Percentiles rank a stretch among this genome's conserved stretches.
phyloP scores from a whole-genome alignment of 2,888 invertebrate genomes.

The Frankliniella fusca region DNA sequence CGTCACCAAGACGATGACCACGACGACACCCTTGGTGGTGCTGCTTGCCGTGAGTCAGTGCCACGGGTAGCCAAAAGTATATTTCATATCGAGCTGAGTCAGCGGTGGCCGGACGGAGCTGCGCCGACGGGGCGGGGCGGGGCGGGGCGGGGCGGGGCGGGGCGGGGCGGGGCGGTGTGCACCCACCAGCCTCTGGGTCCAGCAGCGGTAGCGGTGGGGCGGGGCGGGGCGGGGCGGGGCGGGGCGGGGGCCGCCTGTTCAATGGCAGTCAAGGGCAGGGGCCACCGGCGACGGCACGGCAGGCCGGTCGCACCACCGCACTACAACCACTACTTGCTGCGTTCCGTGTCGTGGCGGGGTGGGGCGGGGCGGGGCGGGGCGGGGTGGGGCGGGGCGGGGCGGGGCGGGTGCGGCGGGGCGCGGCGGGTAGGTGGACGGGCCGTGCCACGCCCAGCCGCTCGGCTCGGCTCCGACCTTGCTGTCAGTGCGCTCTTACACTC shows the following conservation, averaged over 20 bases:
- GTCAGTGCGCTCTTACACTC: conserved; percentile 19
- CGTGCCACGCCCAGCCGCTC: neutral
- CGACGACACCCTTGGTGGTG: no score
- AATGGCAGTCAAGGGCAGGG: conserved; percentile 10
- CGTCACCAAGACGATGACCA: no score
- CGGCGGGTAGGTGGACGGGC: neutral
- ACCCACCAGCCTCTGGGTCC: neutral
- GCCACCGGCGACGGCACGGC: neutral
- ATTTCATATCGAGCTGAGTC: neutral
- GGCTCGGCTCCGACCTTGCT: neutral
- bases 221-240: no score
- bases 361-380: neutral
- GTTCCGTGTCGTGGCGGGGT: neutral
- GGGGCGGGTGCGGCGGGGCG: neutral
- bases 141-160: neutral
- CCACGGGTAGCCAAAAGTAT: no score
- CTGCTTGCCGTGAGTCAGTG: no score
- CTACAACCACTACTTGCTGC: neutral
- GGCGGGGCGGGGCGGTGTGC: neutral
- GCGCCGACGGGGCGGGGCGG: neutral
- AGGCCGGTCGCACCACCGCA: no score
- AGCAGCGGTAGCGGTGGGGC: neutral
- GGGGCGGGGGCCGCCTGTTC: neutral
- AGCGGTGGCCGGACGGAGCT: neutral
- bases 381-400: neutral